Conservation (phyloP, 2,797 vertebrate genomes). For the Arrhamphus sclerolepis region DNA sequence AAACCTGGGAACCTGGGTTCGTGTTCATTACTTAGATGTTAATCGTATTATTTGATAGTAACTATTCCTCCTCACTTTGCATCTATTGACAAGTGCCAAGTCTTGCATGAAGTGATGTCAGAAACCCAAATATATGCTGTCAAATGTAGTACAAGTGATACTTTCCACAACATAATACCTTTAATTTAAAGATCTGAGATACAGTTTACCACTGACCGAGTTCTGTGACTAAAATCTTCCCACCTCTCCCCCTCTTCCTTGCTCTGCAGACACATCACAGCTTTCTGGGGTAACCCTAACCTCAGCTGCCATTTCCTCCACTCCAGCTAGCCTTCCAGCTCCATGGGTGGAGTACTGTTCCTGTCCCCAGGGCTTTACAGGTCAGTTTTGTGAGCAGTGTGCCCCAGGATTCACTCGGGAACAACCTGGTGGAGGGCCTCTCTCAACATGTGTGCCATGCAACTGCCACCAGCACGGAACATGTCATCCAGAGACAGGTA, state of each 20-base stretch:
- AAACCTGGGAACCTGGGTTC: too few relatives aligned
- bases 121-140: too few relatives aligned
- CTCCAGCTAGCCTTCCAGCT: slow-evolving; percentile 48
- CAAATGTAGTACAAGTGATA: too few relatives aligned
- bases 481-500: slow-evolving; percentile 89
- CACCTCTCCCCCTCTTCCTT: slow-evolving; percentile 10
- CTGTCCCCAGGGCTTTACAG: slow-evolving; percentile 84
- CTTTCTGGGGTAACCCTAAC: slow-evolving; percentile 80
- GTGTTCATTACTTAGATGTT: too few relatives aligned
- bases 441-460: slow-evolving; percentile 85
- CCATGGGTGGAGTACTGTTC: slow-evolving; percentile 89
- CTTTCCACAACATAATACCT: slow-evolving; percentile 1
- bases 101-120: too few relatives aligned
- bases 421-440: slow-evolving; percentile 65
- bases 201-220: slow-evolving; percentile 17
- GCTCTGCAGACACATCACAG: slow-evolving; percentile 80
- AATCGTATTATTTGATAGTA: too few relatives aligned
- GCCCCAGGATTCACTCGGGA: slow-evolving; percentile 85
- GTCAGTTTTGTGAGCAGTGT: slow-evolving; percentile 90
- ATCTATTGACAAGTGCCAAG: too few relatives aligned
- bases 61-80: too few relatives aligned
- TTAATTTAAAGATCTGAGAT: slow-evolving; percentile 20
- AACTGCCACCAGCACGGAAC: slow-evolving; percentile 89
- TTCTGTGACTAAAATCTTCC: slow-evolving; percentile 13
- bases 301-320: slow-evolving; percentile 69